Conservation (phyloP, 2,888 invertebrate species). For the Caenorhabditis wallacei region DNA sequence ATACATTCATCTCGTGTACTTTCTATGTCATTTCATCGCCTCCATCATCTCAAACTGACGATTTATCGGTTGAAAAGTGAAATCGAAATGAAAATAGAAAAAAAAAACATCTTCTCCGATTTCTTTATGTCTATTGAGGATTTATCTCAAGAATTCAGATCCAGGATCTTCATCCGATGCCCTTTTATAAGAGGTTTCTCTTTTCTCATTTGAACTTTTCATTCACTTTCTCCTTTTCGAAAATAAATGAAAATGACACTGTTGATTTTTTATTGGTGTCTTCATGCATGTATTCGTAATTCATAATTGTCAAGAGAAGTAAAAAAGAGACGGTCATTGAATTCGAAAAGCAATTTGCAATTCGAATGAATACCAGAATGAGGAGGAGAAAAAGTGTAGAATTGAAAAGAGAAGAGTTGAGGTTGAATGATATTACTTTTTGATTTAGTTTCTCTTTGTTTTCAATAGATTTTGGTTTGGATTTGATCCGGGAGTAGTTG, state of each 20-base stretch:
- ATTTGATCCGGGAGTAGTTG: background rate
- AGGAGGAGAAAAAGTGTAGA: background rate
- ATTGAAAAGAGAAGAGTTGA: background rate
- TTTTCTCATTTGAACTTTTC: background rate
- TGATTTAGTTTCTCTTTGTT: background rate
- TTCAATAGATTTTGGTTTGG: background rate
- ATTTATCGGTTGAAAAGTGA: constrained; percentile 47
- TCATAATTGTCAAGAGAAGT: constrained; percentile 21
- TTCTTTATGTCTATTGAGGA: background rate
- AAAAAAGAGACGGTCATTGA: constrained; percentile 22
- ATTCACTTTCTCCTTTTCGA: background rate
- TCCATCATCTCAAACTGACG: constrained; percentile 23
- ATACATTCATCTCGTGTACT: constrained; percentile 18
- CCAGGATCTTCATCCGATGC: background rate
- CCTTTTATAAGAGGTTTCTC: background rate
- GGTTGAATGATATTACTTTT: background rate
- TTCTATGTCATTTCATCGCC: constrained; percentile 19
- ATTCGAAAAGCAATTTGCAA: constrained; percentile 38
- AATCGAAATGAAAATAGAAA: constrained; percentile 3
- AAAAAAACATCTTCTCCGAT: constrained; percentile 17
- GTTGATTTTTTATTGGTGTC: constrained; percentile 2
- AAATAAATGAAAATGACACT: constrained; percentile 18
- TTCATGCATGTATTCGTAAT: constrained; percentile 29
- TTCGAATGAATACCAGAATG: constrained; percentile 19
- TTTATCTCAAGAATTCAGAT: background rate